phyloP scores from a whole-genome alignment of 2,888 invertebrate genomes.

The Monochamus alternatus region DNA sequence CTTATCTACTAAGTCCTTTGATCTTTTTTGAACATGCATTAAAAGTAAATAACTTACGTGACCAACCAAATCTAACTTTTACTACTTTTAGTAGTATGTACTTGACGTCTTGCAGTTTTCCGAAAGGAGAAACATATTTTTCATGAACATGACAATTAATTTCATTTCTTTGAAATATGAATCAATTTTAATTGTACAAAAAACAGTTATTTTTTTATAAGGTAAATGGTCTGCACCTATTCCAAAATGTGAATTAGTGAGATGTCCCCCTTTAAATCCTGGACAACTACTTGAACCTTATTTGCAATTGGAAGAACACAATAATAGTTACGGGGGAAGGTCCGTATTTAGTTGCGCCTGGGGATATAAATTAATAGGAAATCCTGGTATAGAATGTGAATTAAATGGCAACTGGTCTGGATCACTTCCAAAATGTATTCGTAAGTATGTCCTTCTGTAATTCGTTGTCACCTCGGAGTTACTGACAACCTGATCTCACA shows the following conservation, averaged over 20 bases:
- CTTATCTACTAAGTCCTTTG: too few relatives aligned
- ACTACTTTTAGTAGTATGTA: too few relatives aligned
- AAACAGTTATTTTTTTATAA: constrained; percentile 57
- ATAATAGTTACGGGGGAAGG: constrained; percentile 86
- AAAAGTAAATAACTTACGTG: too few relatives aligned
- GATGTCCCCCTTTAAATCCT: constrained; percentile 81
- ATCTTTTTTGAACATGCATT: too few relatives aligned
- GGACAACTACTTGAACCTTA: constrained; percentile 80
- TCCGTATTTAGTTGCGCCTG: constrained; percentile 89
- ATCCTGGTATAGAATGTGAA: constrained; percentile 86
- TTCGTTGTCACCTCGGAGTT: background rate
- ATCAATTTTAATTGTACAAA: too few relatives aligned
- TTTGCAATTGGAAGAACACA: constrained; percentile 84
- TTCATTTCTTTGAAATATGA: too few relatives aligned
- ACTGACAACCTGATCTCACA: background rate
- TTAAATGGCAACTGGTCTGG: constrained; percentile 87
- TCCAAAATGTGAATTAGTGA: constrained; percentile 84
- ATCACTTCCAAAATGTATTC: constrained; percentile 82
- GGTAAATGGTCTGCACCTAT: constrained; percentile 85
- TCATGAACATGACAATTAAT: too few relatives aligned
- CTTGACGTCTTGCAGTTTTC: too few relatives aligned
- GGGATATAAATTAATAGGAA: constrained; percentile 85
- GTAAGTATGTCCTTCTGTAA: constrained; percentile 71
- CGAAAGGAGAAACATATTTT: too few relatives aligned
- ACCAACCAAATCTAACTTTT: too few relatives aligned